Conservation (phyloP, 2,797 vertebrate species). For the Mus minutoides region DNA sequence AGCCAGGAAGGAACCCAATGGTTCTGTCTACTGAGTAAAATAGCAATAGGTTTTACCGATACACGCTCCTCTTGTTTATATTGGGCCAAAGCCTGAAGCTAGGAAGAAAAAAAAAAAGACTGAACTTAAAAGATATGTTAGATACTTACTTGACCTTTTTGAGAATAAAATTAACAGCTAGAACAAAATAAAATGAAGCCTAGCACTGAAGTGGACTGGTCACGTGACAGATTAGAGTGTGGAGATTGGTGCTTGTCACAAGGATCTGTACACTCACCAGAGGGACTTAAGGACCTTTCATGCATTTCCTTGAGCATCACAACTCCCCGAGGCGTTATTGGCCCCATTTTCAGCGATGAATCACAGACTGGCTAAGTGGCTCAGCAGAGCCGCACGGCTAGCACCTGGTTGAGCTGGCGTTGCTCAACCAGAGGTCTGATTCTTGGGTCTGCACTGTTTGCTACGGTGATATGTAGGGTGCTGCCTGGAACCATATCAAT, state of each 20-base stretch:
- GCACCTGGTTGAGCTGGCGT: not conserved
- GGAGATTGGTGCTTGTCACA: not conserved
- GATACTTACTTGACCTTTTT: not conserved
- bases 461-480: not conserved
- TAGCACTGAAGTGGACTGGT: not conserved
- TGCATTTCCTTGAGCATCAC: not conserved
- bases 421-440: not conserved
- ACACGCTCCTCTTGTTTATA: constrained; percentile 7
- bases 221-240: not conserved
- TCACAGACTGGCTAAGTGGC: not conserved
- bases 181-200: not conserved
- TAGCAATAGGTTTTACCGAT: not conserved
- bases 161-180: not conserved
- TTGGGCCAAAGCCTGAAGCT: not conserved
- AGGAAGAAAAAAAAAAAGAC: not conserved
- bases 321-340: not conserved
- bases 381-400: not conserved
- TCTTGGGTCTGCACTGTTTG: not conserved
- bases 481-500: no score
- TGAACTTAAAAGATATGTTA: not conserved
- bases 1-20: not conserved
- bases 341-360: not conserved
- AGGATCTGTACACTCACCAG: not conserved
- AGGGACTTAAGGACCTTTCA: not conserved
- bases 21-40: not conserved